phyloP scores from a whole-genome alignment of 2,797 vertebrate genomes.

The Pristis pectinata region DNA sequence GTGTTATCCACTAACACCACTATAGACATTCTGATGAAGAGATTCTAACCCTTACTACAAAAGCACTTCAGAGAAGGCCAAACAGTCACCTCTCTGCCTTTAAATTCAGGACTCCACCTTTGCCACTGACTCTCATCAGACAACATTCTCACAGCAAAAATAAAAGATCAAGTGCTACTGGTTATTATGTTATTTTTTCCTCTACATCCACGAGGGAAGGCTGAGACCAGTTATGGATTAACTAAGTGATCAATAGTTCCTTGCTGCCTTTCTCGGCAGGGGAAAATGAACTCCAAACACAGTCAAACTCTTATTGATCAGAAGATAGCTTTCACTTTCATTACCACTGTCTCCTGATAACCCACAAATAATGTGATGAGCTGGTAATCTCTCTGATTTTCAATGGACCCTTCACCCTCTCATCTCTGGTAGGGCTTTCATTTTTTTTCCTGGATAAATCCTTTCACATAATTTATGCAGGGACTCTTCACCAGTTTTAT shows the following conservation, averaged over 20 bases:
- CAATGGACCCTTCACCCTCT: conserved; percentile 73
- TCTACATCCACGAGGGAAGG: conserved; percentile 69
- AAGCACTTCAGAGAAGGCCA: conserved; percentile 37
- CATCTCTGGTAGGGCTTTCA: conserved; percentile 56
- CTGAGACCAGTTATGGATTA: conserved; percentile 96
- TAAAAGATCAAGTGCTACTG: conserved; percentile 79
- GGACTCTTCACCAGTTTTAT: conserved; percentile 46
- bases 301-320: conserved; percentile 97
- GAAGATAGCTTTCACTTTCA: conserved; percentile 81
- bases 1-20: conserved; percentile 67
- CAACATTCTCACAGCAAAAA: conserved; percentile 57
- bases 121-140: conserved; percentile 21
- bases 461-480: conserved; percentile 52
- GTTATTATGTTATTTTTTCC: conserved; percentile 79
- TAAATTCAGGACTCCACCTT: conserved; percentile 38
- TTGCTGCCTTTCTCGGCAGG: conserved; percentile 79
- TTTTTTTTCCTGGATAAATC: conserved; percentile 49
- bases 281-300: conserved; percentile 97
- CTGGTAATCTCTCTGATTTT: conserved; percentile 90
- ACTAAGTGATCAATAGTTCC: conserved; percentile 88
- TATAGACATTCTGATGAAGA: conserved; percentile 66
- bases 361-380: conserved; percentile 92
- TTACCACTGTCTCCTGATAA: conserved; percentile 88
- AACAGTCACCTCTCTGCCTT: conserved; percentile 29
- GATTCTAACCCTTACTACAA: conserved; percentile 58